These are phyloP conservation scores for Drosophila repletoides DNA, from an alignment of 1,140 invertebrate species.

Conservation along the genomic window DNA sequence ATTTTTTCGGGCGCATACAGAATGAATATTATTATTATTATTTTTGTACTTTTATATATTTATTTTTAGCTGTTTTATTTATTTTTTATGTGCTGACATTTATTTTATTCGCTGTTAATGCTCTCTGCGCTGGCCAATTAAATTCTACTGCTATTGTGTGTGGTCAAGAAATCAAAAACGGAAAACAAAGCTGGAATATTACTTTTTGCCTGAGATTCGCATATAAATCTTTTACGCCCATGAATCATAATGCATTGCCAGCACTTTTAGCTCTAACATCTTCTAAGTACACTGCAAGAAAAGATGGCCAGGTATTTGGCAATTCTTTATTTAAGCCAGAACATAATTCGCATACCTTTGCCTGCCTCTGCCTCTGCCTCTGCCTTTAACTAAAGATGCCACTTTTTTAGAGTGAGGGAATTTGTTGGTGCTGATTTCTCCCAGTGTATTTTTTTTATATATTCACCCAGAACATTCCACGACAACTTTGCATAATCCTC, in stretches of 20 bases:
- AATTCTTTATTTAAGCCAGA: neutral
- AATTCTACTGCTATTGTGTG: conserved; percentile 34
- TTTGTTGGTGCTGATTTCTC: too few species aligned
- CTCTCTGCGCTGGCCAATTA: conserved; percentile 29
- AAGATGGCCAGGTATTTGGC: too few species aligned
- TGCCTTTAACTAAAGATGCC: too few species aligned
- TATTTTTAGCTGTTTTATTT: conserved; percentile 12
- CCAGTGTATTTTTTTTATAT: too few species aligned
- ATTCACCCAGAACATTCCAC: conserved; percentile 6
- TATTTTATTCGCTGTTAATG: conserved; percentile 59
- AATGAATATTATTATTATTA: conserved; percentile 23
- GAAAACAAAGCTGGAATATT: conserved; percentile 19
- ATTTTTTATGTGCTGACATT: conserved; percentile 50
- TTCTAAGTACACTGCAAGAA: too few species aligned
- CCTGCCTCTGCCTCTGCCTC: too few species aligned
- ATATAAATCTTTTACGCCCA: conserved; percentile 46
- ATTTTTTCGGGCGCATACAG: conserved; percentile 25
- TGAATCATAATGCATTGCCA: conserved; percentile 47
- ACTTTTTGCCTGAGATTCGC: conserved; percentile 35
- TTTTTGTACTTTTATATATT: conserved; percentile 29
- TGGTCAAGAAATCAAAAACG: conserved; percentile 50
- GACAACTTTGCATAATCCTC: conserved; percentile 47
- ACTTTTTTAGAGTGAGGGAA: too few species aligned
- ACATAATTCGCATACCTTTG: neutral
- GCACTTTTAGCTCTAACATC: neutral